These are phyloP conservation scores for Lepidothrix coronata DNA, from an alignment of 2,113 vertebrate species.

Conservation along the genomic window DNA sequence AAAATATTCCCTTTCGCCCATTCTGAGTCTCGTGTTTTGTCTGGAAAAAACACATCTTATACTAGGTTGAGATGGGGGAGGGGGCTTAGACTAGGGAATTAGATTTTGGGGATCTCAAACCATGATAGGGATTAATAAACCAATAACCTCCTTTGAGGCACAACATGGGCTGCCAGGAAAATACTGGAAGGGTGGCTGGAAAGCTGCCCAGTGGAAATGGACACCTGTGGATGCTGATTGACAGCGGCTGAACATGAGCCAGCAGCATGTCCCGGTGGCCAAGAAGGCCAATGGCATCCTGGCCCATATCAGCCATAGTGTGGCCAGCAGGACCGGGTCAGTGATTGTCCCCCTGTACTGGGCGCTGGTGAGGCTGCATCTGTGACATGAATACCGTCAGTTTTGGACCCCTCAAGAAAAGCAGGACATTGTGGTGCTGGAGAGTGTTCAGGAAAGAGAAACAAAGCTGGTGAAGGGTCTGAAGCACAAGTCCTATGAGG, in stretches of 20 bases:
- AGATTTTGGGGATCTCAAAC: too few species aligned
- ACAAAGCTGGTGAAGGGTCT: background rate
- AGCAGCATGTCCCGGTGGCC: background rate
- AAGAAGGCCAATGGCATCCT: background rate
- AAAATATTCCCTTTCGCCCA: too few species aligned
- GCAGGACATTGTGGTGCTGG: background rate
- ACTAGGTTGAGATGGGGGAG: too few species aligned
- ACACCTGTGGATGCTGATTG: background rate
- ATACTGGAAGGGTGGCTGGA: background rate
- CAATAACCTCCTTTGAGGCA: background rate
- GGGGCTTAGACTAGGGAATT: too few species aligned
- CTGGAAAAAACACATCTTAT: too few species aligned
- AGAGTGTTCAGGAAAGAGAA: background rate
- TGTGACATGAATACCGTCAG: background rate
- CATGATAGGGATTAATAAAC: background rate
- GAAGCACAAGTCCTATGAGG: accelerated
- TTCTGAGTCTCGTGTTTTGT: too few species aligned
- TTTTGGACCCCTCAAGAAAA: background rate
- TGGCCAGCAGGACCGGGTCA: background rate
- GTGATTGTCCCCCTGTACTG: too few species aligned
- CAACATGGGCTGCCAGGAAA: background rate
- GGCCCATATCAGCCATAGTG: background rate
- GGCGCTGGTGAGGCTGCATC: background rate
- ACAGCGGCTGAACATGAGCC: background rate
- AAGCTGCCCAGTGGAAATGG: background rate